These are phyloP conservation scores for Pseudopipra pipra DNA, from an alignment of 2,113 vertebrate genomes.

Conservation along the genomic window DNA sequence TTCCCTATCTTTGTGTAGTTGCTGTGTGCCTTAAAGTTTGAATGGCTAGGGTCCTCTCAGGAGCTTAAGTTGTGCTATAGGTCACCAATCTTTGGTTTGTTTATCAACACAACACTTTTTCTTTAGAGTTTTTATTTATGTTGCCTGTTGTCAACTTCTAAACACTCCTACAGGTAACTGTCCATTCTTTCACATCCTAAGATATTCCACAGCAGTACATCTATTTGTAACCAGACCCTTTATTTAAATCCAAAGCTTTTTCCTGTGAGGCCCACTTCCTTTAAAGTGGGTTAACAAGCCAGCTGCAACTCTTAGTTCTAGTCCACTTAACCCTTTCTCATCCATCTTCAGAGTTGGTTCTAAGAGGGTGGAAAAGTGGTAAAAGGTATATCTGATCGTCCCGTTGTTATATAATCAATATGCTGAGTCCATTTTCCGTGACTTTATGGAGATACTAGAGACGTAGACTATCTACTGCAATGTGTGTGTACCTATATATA, in stretches of 20 bases:
- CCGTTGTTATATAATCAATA: neutral
- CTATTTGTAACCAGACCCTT: conserved; percentile 8
- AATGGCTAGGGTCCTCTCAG: neutral
- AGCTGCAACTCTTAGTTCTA: neutral
- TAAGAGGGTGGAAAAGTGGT: neutral
- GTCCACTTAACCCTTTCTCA: neutral
- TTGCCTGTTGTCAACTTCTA: neutral
- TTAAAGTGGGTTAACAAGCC: conserved; percentile 1
- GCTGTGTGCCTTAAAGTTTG: neutral
- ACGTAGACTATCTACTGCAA: neutral
- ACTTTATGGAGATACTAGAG: neutral
- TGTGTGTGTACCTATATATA: neutral
- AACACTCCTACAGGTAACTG: neutral
- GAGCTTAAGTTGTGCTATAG: neutral
- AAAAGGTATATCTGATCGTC: neutral
- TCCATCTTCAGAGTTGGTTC: neutral
- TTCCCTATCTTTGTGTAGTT: neutral
- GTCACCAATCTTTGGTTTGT: neutral
- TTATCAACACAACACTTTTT: neutral
- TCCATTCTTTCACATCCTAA: neutral
- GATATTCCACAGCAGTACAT: neutral
- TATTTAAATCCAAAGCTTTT: conserved; percentile 19
- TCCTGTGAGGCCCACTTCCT: conserved; percentile 19
- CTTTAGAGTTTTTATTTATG: neutral
- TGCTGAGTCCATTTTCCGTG: accelerated